Evolutionary conservation across 1,140 invertebrate species (phyloP).

Genomic region (Scaptodrosophila lebanonensis): DNA sequence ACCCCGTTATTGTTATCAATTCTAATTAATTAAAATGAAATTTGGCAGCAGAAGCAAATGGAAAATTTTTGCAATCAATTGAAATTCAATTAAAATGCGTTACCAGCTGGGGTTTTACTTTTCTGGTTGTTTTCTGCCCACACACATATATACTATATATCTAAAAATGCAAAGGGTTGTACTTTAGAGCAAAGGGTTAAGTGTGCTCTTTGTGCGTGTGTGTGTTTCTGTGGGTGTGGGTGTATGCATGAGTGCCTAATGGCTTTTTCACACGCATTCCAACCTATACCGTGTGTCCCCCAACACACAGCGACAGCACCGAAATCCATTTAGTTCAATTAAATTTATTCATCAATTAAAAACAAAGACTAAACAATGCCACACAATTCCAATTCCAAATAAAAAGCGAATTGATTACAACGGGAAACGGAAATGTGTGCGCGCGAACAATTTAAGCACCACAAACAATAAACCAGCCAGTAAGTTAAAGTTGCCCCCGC

Average conservation of each 20-base stretch:
- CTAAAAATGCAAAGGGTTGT: constrained; percentile 20
- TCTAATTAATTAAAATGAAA: constrained; percentile 72
- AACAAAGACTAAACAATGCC: constrained; percentile 58
- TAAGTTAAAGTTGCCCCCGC: neutral
- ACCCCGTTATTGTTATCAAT: constrained; percentile 65
- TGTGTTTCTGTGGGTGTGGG: neutral
- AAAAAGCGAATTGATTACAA: constrained; percentile 56
- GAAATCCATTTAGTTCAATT: constrained; percentile 72
- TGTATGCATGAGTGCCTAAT: constrained; percentile 29
- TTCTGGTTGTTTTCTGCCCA: constrained; percentile 9
- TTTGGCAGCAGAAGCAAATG: constrained; percentile 48
- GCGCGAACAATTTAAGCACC: constrained; percentile 36
- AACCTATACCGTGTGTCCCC: constrained; percentile 3
- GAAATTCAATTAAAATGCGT: constrained; percentile 72
- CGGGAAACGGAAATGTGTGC: constrained; percentile 63
- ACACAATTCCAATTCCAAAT: constrained; percentile 19
- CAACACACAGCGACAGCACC: constrained; percentile 37
- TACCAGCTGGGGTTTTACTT: constrained; percentile 33
- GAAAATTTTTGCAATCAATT: constrained; percentile 72
- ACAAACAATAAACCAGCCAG: neutral
- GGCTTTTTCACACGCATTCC: constrained; percentile 29
- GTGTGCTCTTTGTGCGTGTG: neutral
- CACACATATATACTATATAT: constrained; percentile 18
- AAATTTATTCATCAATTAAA: constrained; percentile 74
- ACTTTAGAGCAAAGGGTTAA: constrained; percentile 34